A percentile compares a stretch with the other conserved stretches of the same genome.
These are phyloP conservation scores for Muntiacus reevesi DNA, from an alignment of 2,113 vertebrate genomes.

Conservation along the genomic window DNA sequence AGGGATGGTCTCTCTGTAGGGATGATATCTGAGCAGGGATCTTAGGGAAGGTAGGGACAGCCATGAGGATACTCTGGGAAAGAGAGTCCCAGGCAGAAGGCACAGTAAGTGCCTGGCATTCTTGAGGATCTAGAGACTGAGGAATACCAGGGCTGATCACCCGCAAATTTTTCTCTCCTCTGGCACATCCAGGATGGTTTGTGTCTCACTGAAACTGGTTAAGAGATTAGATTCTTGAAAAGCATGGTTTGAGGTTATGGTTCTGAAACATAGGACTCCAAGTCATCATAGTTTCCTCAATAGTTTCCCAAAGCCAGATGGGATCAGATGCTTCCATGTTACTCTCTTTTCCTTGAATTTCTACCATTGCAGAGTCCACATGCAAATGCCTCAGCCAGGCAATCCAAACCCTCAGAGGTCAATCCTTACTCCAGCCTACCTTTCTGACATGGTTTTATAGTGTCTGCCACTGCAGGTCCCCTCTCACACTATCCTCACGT, in stretches of 20 bases:
- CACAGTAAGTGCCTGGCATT: neutral
- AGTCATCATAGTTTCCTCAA: neutral
- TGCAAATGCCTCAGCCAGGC: neutral
- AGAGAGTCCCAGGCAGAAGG: neutral
- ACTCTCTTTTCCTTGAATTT: neutral
- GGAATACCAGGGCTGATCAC: neutral
- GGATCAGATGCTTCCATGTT: neutral
- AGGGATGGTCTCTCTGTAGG: neutral
- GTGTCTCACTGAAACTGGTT: neutral
- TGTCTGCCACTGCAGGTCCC: too few species aligned
- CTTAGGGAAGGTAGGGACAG: neutral
- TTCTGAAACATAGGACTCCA: neutral
- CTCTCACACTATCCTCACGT: too few species aligned
- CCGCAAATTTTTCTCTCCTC: neutral
- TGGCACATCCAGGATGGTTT: neutral
- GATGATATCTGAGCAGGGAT: neutral
- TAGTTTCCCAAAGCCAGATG: neutral
- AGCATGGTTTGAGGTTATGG: neutral
- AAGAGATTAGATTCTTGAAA: neutral
- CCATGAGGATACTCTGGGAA: neutral
- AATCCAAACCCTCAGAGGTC: neutral
- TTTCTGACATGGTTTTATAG: neutral
- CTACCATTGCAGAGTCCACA: neutral
- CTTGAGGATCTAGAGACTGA: neutral
- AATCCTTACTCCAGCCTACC: neutral